phyloP scores from a whole-genome alignment of 2,797 vertebrate species.

The Carapus acus region DNA sequence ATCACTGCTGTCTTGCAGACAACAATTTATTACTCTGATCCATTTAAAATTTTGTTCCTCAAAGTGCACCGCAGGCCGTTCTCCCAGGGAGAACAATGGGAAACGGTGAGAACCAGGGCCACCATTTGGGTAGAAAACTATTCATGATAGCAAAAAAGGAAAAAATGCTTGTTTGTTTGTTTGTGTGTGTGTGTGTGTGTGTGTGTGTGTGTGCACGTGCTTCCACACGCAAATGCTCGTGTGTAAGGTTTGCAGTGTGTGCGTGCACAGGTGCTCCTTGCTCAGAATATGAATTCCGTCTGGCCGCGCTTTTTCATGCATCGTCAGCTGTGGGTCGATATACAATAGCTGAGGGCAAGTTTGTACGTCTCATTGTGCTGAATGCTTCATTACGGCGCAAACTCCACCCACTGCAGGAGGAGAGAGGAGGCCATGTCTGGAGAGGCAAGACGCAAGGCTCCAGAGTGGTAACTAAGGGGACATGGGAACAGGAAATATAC shows the following conservation, averaged over 20 bases:
- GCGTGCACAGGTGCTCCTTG: constrained; percentile 9
- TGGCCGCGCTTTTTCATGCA: neutral
- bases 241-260: too few species aligned
- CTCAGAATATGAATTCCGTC: constrained; percentile 24
- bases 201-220: constrained; percentile 1
- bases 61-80: constrained; percentile 36
- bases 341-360: constrained; percentile 46
- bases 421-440: constrained; percentile 27
- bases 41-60: constrained; percentile 60
- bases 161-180: neutral
- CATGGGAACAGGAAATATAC: constrained; percentile 38
- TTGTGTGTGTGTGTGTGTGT: constrained; percentile 1
- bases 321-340: constrained; percentile 27
- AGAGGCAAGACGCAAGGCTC: constrained; percentile 24
- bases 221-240: constrained; percentile 7
- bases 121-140: constrained; percentile 24
- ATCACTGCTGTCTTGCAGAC: constrained; percentile 55
- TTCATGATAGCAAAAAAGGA: constrained; percentile 8
- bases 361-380: constrained; percentile 51
- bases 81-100: constrained; percentile 35
- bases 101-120: constrained; percentile 33
- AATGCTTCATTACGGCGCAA: constrained; percentile 48
- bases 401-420: constrained; percentile 20
- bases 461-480: constrained; percentile 39
- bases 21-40: constrained; percentile 68